Evolutionary conservation across 2,888 invertebrate genomes (phyloP).

Genomic region (Polydrusus pterygomalis): DNA sequence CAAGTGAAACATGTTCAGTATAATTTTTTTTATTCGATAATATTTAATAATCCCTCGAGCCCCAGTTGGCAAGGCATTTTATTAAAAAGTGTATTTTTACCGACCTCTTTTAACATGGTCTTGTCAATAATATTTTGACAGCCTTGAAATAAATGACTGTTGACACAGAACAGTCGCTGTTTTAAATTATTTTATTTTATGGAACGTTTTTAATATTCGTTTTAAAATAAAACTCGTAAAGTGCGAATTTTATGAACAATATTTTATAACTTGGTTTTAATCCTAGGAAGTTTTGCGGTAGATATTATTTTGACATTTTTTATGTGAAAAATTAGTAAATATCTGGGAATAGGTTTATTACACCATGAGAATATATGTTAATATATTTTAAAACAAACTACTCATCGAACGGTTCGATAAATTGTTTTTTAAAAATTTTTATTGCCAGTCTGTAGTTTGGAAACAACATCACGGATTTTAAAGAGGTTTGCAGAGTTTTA

Average conservation of each 20-base stretch:
- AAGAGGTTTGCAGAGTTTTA: too few species aligned
- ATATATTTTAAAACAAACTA: too few species aligned
- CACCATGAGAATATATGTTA: too few species aligned
- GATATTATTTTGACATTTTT: too few species aligned
- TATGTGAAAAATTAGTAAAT: too few species aligned
- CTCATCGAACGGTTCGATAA: too few species aligned
- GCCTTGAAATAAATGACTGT: constrained; percentile 13
- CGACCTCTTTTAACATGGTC: constrained; percentile 13
- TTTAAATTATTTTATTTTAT: constrained; percentile 13
- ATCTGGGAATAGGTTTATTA: too few species aligned
- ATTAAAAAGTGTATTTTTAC: constrained; percentile 18
- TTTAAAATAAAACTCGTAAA: background rate
- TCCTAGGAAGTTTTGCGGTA: background rate
- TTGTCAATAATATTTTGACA: constrained; percentile 19
- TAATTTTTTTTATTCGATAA: constrained; percentile 7
- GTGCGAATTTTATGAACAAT: background rate
- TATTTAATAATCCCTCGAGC: constrained; percentile 3
- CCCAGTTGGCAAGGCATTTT: constrained; percentile 10
- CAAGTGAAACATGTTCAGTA: constrained; percentile 1
- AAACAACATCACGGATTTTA: too few species aligned
- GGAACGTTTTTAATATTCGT: constrained; percentile 14
- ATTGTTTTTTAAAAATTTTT: too few species aligned
- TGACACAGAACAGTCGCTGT: constrained; percentile 4
- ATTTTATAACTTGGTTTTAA: background rate
- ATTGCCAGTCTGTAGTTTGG: too few species aligned